These are phyloP conservation scores for Phalacrocorax brasilianus DNA, from an alignment of 2,113 vertebrate species.

Conservation along the genomic window DNA sequence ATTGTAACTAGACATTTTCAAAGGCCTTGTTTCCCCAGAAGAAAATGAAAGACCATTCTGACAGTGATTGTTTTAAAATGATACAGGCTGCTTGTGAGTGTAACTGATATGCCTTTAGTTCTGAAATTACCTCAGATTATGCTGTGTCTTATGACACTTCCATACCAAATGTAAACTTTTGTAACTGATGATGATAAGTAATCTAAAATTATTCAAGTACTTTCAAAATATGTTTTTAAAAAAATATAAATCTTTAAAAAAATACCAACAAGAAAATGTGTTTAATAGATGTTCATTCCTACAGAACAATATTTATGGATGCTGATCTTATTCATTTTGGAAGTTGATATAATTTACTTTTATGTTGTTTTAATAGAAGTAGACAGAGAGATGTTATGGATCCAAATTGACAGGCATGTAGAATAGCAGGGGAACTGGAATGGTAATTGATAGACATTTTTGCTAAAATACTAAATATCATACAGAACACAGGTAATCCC, in stretches of 20 bases:
- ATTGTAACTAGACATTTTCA: constrained; percentile 26
- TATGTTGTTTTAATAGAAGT: background rate
- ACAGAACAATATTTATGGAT: background rate
- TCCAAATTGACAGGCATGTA: background rate
- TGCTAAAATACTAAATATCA: background rate
- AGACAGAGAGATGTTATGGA: background rate
- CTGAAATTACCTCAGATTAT: constrained; percentile 22
- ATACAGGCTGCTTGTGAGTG: background rate
- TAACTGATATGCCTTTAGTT: constrained; percentile 31
- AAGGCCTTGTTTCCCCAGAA: constrained; percentile 28
- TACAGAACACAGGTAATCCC: background rate
- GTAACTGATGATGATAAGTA: background rate
- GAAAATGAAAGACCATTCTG: constrained; percentile 38
- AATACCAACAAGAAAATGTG: background rate
- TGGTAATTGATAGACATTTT: background rate
- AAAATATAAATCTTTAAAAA: background rate
- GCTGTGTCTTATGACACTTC: background rate
- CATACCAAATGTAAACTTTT: background rate
- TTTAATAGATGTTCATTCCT: background rate
- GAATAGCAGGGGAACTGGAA: background rate
- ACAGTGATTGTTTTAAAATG: constrained; percentile 31
- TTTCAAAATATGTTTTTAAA: background rate
- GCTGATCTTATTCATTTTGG: background rate
- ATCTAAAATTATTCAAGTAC: background rate
- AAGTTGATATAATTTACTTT: background rate